Conservation (phyloP, 2,797 vertebrate species). For the Coilia nasus region DNA sequence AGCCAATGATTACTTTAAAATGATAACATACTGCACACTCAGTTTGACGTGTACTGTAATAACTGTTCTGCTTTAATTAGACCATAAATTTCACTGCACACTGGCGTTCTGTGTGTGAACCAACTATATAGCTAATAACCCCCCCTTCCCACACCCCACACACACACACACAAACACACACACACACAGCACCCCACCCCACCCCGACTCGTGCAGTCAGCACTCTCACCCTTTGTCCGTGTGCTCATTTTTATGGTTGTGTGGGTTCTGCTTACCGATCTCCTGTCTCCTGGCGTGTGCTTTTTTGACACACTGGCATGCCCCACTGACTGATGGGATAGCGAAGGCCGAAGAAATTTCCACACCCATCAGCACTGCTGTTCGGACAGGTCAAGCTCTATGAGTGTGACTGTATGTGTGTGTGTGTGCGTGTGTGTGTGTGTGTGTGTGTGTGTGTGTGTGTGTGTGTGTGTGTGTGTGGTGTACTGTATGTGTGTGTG, state of each 20-base stretch:
- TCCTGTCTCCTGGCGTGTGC: constrained; percentile 45
- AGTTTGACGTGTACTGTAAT: not conserved
- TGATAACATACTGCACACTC: not conserved
- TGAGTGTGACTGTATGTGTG: not conserved
- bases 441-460: not conserved
- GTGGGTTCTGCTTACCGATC: not conserved
- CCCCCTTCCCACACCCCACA: not conserved
- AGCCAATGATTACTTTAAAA: not conserved
- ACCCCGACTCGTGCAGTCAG: not conserved
- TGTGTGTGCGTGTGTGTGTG: constrained; percentile 12
- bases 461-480: constrained; percentile 15
- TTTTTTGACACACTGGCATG: constrained; percentile 67
- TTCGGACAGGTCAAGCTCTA: constrained; percentile 56
- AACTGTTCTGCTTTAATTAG: not conserved
- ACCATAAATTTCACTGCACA: constrained; percentile 13
- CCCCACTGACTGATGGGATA: constrained; percentile 74
- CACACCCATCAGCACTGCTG: constrained; percentile 67
- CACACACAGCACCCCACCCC: not conserved
- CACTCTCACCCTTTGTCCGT: not conserved
- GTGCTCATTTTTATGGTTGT: not conserved
- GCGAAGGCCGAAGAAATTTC: constrained; percentile 63
- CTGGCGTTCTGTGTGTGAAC: not conserved
- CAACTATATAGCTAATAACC: not conserved
- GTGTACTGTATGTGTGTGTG: not conserved
- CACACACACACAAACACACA: too few species aligned